These are phyloP conservation scores for Perodicticus potto DNA, from an alignment of 2,797 vertebrate genomes.

Conservation along the genomic window DNA sequence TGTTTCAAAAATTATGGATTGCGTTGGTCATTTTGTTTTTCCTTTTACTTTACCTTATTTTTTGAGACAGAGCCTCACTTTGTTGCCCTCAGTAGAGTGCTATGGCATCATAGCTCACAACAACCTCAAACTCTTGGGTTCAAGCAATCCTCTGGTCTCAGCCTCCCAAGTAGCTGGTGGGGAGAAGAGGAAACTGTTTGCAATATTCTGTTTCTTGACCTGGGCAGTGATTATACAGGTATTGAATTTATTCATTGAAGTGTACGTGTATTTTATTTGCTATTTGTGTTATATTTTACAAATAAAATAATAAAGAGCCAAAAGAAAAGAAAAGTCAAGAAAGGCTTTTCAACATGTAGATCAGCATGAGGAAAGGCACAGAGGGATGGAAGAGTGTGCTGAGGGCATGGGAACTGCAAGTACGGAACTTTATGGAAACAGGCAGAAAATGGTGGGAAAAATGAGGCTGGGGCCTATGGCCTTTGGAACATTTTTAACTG, in stretches of 20 bases:
- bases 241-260: background rate
- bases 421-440: background rate
- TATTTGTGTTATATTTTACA: conserved; percentile 40
- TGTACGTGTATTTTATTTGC: background rate
- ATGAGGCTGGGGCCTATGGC: background rate
- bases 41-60: background rate
- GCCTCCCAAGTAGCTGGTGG: background rate
- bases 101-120: background rate
- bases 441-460: background rate
- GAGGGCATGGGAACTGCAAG: background rate
- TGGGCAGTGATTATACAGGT: background rate
- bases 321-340: background rate
- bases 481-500: background rate
- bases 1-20: conserved; percentile 95
- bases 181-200: background rate
- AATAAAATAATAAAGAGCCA: conserved; percentile 9
- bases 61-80: background rate
- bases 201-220: background rate
- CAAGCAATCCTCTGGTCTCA: background rate
- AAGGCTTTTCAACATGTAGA: background rate
- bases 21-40: conserved; percentile 91
- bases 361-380: background rate
- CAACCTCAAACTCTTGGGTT: background rate
- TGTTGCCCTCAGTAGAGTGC: background rate
- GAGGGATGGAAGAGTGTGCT: background rate